phyloP scores from a whole-genome alignment of 1,140 invertebrate genomes.

The Bombus confusus region DNA sequence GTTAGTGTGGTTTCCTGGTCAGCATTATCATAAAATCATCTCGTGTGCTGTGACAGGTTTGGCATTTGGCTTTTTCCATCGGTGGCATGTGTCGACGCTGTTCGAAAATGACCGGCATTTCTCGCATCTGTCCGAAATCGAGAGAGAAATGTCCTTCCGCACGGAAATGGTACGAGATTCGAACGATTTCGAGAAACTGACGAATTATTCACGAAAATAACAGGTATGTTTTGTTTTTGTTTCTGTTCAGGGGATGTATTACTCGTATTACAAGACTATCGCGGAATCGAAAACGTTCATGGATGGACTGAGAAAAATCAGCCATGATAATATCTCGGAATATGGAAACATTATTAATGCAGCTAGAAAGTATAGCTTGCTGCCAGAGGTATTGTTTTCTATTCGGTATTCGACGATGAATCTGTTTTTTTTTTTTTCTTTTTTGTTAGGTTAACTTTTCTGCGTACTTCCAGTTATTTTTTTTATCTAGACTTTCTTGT shows the following conservation, averaged over 20 bases:
- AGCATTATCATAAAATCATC: constrained; percentile 27
- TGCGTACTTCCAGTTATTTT: background rate
- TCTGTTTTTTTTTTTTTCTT: background rate
- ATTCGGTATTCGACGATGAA: too few species aligned
- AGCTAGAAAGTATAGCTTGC: constrained; percentile 90
- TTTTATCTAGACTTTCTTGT: background rate
- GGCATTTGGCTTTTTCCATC: constrained; percentile 81
- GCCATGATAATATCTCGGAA: constrained; percentile 90
- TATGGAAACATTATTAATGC: constrained; percentile 91
- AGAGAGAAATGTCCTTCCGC: constrained; percentile 91
- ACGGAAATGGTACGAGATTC: constrained; percentile 88
- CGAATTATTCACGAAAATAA: too few species aligned
- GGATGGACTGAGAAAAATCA: constrained; percentile 86
- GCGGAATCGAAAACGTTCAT: constrained; percentile 86
- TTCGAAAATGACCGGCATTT: constrained; percentile 93
- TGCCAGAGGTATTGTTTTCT: constrained; percentile 88
- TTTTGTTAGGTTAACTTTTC: background rate
- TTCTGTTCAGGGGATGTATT: constrained; percentile 90
- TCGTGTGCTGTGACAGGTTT: constrained; percentile 67
- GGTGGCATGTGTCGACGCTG: constrained; percentile 87
- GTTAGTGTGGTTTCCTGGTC: background rate
- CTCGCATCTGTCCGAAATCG: constrained; percentile 91
- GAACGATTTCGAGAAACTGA: background rate
- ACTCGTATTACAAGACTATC: constrained; percentile 93
- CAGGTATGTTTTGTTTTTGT: constrained; percentile 34